Percentiles rank a stretch among this genome's conserved stretches.
phyloP scores from a whole-genome alignment of 2,888 invertebrate genomes.

The Pristionchus japonicus region DNA sequence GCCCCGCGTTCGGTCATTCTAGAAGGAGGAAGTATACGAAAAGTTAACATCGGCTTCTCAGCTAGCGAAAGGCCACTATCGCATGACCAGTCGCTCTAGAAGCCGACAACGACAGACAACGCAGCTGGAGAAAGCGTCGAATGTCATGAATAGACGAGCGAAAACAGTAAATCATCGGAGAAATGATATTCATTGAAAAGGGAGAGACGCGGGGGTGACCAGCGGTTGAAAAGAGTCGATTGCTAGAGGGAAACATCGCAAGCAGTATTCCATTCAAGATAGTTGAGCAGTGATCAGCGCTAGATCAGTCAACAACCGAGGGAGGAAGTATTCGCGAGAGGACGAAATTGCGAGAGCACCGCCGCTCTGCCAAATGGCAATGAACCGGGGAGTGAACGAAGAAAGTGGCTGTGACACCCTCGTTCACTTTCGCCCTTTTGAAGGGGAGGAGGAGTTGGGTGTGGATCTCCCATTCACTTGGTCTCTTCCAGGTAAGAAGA shows the following conservation, averaged over 20 bases:
- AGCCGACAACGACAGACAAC: too few species aligned
- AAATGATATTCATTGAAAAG: too few species aligned
- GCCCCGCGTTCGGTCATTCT: conserved; percentile 31
- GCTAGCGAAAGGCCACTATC: too few species aligned
- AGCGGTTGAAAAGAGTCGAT: neutral
- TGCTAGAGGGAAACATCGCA: neutral
- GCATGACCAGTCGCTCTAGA: too few species aligned
- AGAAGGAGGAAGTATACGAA: too few species aligned
- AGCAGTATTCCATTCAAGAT: neutral
- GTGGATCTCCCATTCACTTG: neutral
- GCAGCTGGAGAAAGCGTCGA: neutral
- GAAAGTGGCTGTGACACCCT: neutral
- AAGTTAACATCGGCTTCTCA: too few species aligned
- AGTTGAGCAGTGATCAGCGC: neutral
- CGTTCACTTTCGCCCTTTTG: neutral
- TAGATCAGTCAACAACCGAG: neutral
- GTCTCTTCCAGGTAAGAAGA: neutral
- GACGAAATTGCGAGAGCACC: too few species aligned
- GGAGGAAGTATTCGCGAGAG: neutral
- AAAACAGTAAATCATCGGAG: neutral
- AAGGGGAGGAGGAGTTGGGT: neutral
- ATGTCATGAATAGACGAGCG: neutral
- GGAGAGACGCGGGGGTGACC: neutral
- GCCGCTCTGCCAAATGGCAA: neutral
- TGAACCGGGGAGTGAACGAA: neutral